Conservation (phyloP, 2,797 vertebrate species). For the Poeciliopsis turneri region DNA sequence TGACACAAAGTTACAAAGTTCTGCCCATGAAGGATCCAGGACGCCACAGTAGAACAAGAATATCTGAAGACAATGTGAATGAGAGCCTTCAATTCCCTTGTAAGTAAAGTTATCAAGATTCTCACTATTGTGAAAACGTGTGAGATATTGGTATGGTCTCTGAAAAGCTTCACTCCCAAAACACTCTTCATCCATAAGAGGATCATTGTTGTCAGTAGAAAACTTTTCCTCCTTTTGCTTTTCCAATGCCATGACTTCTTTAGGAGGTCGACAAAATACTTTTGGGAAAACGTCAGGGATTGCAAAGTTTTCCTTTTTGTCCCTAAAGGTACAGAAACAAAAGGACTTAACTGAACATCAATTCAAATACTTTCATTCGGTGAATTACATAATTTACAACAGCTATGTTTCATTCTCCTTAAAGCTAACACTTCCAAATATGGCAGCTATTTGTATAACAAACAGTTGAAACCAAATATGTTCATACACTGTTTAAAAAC, state of each 20-base stretch:
- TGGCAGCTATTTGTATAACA: not conserved
- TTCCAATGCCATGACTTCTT: conserved; percentile 81
- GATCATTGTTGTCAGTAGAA: conserved; percentile 30
- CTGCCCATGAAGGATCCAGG: conserved; percentile 88
- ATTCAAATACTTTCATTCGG: not conserved
- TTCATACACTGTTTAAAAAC: not conserved
- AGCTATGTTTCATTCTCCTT: not conserved
- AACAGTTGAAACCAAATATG: not conserved
- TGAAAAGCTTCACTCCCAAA: conserved; percentile 87
- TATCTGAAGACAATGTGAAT: conserved; percentile 83
- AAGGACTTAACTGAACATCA: not conserved
- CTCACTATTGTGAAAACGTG: conserved; percentile 67
- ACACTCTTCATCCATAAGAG: conserved; percentile 83
- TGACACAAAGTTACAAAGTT: conserved; percentile 86
- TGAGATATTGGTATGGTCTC: conserved; percentile 90
- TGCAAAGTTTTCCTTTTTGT: conserved; percentile 42
- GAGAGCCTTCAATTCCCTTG: conserved; percentile 78
- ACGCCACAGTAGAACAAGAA: conserved; percentile 87
- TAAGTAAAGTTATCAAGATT: conserved; percentile 84
- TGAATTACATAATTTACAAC: not conserved
- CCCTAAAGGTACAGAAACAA: conserved; percentile 62
- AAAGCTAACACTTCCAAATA: not conserved
- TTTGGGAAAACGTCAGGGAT: conserved; percentile 88
- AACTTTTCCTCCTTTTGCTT: conserved; percentile 40
- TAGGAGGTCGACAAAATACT: conserved; percentile 85